These are phyloP conservation scores for Bombylius discolor DNA, from an alignment of 2,888 invertebrate species.

Conservation along the genomic window DNA sequence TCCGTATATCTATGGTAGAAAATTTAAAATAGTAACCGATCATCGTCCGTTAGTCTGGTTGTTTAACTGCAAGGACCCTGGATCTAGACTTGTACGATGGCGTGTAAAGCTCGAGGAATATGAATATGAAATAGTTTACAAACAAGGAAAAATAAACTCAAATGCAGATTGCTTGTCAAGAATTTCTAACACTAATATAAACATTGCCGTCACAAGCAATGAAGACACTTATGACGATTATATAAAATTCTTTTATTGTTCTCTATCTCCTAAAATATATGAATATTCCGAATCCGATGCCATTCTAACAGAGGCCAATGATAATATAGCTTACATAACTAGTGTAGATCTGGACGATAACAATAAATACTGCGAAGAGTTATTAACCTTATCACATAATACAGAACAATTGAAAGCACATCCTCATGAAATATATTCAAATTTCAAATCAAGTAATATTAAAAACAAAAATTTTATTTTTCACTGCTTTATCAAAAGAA, in stretches of 20 bases:
- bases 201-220: too few species aligned
- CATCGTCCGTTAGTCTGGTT: background rate
- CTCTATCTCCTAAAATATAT: background rate
- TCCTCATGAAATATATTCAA: constrained; percentile 4
- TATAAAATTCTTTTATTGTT: background rate
- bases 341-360: background rate
- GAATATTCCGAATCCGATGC: background rate
- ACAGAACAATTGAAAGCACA: background rate
- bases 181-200: background rate
- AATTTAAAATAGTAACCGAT: background rate
- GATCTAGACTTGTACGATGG: background rate
- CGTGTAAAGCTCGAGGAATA: background rate
- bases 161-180: constrained; percentile 4
- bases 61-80: background rate
- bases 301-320: background rate
- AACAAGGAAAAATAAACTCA: background rate
- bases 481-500: constrained; percentile 6
- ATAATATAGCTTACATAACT: constrained; percentile 1
- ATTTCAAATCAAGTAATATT: background rate
- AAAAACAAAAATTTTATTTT: background rate
- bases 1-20: background rate
- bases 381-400: background rate
- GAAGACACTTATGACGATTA: background rate
- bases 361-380: background rate
- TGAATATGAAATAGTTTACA: background rate